Percentiles rank a stretch among this genome's conserved stretches.
Conservation (phyloP, 1,140 invertebrate species). For the Stenopsyche tienmushanensis region DNA sequence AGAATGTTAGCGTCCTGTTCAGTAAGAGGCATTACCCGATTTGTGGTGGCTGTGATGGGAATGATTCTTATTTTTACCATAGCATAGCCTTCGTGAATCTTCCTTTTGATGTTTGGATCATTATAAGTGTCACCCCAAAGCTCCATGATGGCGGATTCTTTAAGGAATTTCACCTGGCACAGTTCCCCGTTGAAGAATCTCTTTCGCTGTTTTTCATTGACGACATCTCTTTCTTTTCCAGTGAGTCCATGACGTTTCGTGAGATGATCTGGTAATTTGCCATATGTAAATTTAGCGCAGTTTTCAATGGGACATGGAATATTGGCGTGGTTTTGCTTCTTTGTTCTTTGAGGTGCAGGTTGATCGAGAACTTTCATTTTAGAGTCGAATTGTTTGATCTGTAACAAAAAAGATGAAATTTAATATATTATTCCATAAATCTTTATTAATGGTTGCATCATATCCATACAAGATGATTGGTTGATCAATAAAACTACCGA, state of each 20-base stretch:
- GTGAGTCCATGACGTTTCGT: constrained; percentile 55
- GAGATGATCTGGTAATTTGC: constrained; percentile 54
- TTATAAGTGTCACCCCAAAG: constrained; percentile 56
- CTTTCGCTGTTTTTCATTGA: constrained; percentile 56
- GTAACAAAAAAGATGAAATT: constrained; percentile 42
- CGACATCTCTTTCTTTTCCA: constrained; percentile 52
- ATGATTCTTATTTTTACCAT: constrained; percentile 56
- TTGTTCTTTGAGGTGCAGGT: constrained; percentile 45
- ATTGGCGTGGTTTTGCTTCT: constrained; percentile 57
- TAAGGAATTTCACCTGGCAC: constrained; percentile 54
- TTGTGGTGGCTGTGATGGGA: constrained; percentile 52
- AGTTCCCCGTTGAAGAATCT: constrained; percentile 56
- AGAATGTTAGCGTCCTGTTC: constrained; percentile 57
- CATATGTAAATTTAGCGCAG: constrained; percentile 55
- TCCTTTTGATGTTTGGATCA: constrained; percentile 52
- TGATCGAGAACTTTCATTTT: constrained; percentile 28
- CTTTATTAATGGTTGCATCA: background rate
- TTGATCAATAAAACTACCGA: no score
- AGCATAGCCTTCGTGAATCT: constrained; percentile 54
- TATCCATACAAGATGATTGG: no score
- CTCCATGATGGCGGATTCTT: constrained; percentile 55
- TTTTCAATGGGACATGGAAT: constrained; percentile 57
- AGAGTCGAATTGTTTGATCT: constrained; percentile 34
- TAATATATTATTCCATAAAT: background rate
- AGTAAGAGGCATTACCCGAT: constrained; percentile 50